phyloP scores from a whole-genome alignment of 2,797 vertebrate species.

The Chloroceryle amazona region DNA sequence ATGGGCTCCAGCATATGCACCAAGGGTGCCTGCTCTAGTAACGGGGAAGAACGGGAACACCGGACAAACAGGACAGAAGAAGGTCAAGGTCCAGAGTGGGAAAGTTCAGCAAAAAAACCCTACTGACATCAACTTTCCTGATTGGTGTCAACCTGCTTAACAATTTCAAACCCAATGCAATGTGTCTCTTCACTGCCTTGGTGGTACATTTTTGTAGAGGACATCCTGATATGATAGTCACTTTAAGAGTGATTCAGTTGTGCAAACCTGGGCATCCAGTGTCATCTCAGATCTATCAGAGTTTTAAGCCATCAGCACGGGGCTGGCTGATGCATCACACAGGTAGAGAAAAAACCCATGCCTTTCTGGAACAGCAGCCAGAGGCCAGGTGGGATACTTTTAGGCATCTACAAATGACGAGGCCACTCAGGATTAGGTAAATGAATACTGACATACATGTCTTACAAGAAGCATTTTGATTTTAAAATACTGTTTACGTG shows the following conservation, averaged over 20 bases:
- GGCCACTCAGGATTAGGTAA: neutral
- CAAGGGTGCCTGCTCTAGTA: constrained; percentile 81
- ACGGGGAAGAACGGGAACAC: constrained; percentile 75
- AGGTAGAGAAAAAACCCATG: neutral
- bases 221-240: neutral
- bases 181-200: neutral
- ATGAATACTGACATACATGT: neutral
- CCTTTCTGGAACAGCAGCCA: neutral
- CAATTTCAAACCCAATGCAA: neutral
- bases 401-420: neutral
- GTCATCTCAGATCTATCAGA: neutral
- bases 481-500: neutral
- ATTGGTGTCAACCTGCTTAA: neutral
- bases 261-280: neutral
- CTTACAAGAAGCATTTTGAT: neutral
- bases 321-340: neutral
- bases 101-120: constrained; percentile 45
- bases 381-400: neutral
- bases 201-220: neutral
- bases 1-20: constrained; percentile 83
- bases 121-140: neutral
- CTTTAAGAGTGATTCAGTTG: neutral
- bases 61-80: constrained; percentile 73
- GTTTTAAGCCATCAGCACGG: neutral
- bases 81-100: constrained; percentile 56